These are phyloP conservation scores for mouse (Mus musculus) DNA, from an alignment of 2,113 vertebrate species.

Conservation along the genomic window GRCm39 chr17:30819001-30819500, in stretches of 20 bases:
- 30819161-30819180: constrained; percentile 41
- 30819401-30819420: neutral
- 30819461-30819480: neutral
- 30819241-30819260: neutral
- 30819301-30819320: neutral
- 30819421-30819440: neutral
- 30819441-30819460: neutral
- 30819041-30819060: constrained; percentile 93
- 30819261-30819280: neutral
- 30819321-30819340: neutral
- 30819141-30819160: constrained; percentile 94
- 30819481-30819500: neutral
- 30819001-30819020: constrained; percentile 91
- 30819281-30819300: neutral
- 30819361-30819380: neutral
- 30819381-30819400: neutral
- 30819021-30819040: constrained; percentile 95
- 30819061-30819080: constrained; percentile 92
- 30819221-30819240: constrained; percentile 38
- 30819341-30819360: neutral
- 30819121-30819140: constrained; percentile 97
- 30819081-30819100: constrained; percentile 96
- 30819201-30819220: constrained; percentile 4
- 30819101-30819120: constrained; percentile 97
- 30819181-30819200: constrained; percentile 42